Base-by-base conservation (phyloP, 2,113 vertebrate species). In the Cyanistes caeruleus region DNA sequence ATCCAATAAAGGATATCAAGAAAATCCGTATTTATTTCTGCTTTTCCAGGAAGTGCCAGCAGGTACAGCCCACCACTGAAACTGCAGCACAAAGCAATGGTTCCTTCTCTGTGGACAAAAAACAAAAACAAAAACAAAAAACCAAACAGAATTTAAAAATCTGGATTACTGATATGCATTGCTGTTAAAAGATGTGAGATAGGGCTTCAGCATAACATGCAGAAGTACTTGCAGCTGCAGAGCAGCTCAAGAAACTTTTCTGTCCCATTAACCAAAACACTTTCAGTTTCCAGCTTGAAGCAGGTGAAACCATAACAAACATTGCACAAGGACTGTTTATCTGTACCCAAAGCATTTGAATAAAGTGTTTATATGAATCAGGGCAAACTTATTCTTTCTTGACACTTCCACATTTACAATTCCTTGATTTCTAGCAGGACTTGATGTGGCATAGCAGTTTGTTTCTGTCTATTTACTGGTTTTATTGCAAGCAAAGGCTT, bases 291-390 rank as follows among this genome's bases (percentile, higher is more conserved):
- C 91, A 87, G 68, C 74, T 89, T 74, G 63, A 77, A 79, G 78
- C 56, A 88, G 78, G 84, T 96, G 84, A 95, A 96, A 65, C 81
- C 87, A 90, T 52, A 97, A 95, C 84, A 97, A 93, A 81, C 79
- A 89, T 90, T 97, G 94, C 96, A 89, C 90, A 96, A 96, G 90
- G 48, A 68, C 64, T 91, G 84, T 90, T 95, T 68, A 76, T 95
- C 68, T 90, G 53, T 93, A 73, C 16, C 69, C 46, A 89, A 95
- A 95, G 28, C 85, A 75, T 77, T 97, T 58, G 12, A 93, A 51
- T 67, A 63, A 93, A 96, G 51, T 95, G 95, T 92, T 92, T 91
- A 78, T 59, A 94, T 67, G 65, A 91, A 90, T 87, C 69, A 79
- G 13, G 9, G n/a, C 59, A 89, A 82, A 74, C 46, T 43, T 87